phyloP scores from a whole-genome alignment of 2,113 vertebrate genomes.

The Cichladusa arquata region DNA sequence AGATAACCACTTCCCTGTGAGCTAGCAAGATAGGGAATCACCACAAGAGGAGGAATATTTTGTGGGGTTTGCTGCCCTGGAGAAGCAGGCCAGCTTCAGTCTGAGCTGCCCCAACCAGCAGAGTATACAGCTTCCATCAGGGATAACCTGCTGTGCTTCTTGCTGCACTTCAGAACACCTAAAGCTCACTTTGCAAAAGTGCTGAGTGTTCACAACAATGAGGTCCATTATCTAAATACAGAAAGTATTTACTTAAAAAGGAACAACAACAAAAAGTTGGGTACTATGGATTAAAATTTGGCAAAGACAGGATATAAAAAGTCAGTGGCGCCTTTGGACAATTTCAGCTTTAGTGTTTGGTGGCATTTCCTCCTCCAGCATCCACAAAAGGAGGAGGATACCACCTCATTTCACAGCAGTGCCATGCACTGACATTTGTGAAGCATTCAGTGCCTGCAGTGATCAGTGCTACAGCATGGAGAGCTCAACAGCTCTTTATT shows the following conservation, averaged over 20 bases:
- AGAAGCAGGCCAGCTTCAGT: background rate
- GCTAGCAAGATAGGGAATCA: background rate
- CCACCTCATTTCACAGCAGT: background rate
- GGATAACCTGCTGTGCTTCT: background rate
- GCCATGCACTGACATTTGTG: background rate
- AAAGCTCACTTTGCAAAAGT: background rate
- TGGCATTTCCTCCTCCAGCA: background rate
- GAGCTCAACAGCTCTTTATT: conserved; percentile 44
- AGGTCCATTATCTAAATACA: background rate
- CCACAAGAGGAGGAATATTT: background rate
- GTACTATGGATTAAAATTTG: background rate
- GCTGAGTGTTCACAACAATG: background rate
- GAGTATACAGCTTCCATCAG: background rate
- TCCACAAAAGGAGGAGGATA: background rate
- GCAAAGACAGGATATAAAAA: background rate
- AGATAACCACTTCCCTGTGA: background rate
- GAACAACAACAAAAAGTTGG: background rate
- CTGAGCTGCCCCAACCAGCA: accelerated
- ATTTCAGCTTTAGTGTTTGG: background rate
- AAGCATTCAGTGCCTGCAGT: background rate
- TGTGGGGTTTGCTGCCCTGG: background rate
- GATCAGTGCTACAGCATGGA: background rate
- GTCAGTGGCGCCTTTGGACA: background rate
- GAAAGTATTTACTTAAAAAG: background rate
- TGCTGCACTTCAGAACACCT: background rate